Base-by-base conservation (phyloP, 1,140 invertebrate genomes). In the Lasioglossum albipes region DNA sequence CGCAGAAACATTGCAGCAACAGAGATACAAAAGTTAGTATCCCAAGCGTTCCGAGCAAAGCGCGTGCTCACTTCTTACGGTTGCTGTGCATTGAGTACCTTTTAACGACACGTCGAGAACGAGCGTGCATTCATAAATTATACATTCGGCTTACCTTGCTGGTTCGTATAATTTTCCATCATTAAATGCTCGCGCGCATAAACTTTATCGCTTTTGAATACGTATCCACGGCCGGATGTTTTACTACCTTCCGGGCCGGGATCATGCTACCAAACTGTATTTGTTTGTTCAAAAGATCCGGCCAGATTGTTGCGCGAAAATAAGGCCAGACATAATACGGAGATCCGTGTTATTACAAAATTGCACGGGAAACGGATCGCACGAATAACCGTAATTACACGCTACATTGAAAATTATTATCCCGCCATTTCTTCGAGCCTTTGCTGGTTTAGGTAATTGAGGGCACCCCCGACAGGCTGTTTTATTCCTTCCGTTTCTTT, bases 81-180 rank as follows among this genome's bases (percentile, higher is more conserved):
- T 62, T 62, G 67, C 66, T 59, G 61, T 41, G 54, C 81, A 82
- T 82, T 36, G 84, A 85, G 59, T 80, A 31, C 78, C 68, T 85
- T 85, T 82, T 82, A 85, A 85, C 79, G 74, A 82, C 79, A 82
- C 83, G 79, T 36, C 79, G 57, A 7, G 31, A 62, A 67, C 70
- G 73, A 54, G 67, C 70, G 66, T 64, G 74, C 71, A 85, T 79
- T 79, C 74, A 85, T 82, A 71, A 85, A 85, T 85, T 85, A 82
- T 64, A 85, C 83, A 84, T 84, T 74, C 79, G 54, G 59, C 68
- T 67, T 62, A 61, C 66, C 71, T 62, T 59, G 69, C 61, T 12
- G 52, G 52, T 62, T 82, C 67, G 84, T 76, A 62, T 85, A 85
- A 85, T 78, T 75, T 81, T 67, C 74, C 64, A 52, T 70, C 83